Base-by-base conservation (phyloP, 2,113 vertebrate genomes). In the Maccullochella peelii region DNA sequence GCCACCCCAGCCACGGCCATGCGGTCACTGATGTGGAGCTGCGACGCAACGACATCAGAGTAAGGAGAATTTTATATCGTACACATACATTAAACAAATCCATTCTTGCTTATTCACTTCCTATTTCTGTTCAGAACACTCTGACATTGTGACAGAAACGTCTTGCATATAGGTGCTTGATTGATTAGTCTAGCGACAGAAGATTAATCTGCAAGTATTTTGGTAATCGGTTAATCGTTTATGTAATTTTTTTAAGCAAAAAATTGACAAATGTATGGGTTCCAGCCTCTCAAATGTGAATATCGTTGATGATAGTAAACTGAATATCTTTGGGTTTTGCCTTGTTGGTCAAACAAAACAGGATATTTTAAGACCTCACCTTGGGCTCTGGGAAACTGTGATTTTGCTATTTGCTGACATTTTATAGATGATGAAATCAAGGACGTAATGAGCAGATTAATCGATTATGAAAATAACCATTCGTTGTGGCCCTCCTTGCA, bases 11-110 rank as follows among this genome's bases (percentile, higher is more conserved):
- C 95, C 98, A 99, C 91, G 97, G 98, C 85, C 98, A 99, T 81
- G 97, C 97, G 0, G 97, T 99, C 90, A 98, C 97, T 21, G 98
- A 99, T 80, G 97, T 99, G 96, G 98, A 99, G 96, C 97, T 99
- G 88, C 96, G 98, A 70, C 96, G 98, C 95, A 99, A 98, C 92
- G 98, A 99, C 94, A 99, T 99, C 92, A 93, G 98, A 95, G 98
- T 98, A 95, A 98, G 97, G 55, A 20, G 1, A 42, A 1, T 47
- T 15, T 4, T 27, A 38, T 36, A 14, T 58, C 14, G 0, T 25
- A 18, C 65, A 38, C 83, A 14, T 1, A 77, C 57, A 16, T 59
- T 59, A n/a, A 61, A 73, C 47, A 23, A 20, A 54, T 7, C 20
- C 6, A 16, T 3, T 16, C 42, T 40, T 40, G 38, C 77, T 38